Evolutionary conservation across 2,797 vertebrate species (phyloP), one percentile per base, ranked within the genome.

Genomic region (Microctenopoma stevenorrisi): DNA sequence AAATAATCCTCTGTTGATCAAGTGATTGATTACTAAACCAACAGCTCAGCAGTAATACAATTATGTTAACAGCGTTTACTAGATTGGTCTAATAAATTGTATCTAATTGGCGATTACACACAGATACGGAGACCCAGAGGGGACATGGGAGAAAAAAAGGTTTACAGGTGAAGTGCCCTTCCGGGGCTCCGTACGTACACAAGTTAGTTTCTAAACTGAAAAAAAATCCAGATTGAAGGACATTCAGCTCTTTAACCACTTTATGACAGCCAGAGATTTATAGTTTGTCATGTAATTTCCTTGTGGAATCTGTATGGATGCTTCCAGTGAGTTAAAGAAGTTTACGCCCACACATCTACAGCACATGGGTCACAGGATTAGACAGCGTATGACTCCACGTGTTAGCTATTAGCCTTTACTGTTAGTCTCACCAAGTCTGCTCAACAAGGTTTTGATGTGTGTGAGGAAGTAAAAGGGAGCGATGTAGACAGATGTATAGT

Each of bases 371-470:
- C 63, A 74, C 49, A 43, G 66, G 74, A 58, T 74, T 63, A 66
- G 58, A 51, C 62, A 49, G 55, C 54, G 53, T 40, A 56, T 63
- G 60, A 65, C 79, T 84, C 52, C 79, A 88, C 82, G 54, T 85
- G 82, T 77, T 69, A 64, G 57, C 82, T 54, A 78, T 88, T 78
- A 84, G 73, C 71, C 69, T 87, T 90, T 86, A 78, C 82, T 81
- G 73, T 86, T 79, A 69, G 79, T 78, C 82, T 84, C 68, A 79
- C 64, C 64, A 73, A 79, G 76, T 65, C 77, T 79, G 84, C 81
- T 72, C 88, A 86, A 83, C 87, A 79, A 81, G 73, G 63, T 57
- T 83, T 89, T 88, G 84, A 83, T 82, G 74, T 83, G 55, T 30
- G 61, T 66, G 47, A 28, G 48, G 15, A 15, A 57, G 40, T 30